These are phyloP conservation scores for Glyptemys insculpta DNA, from an alignment of 2,797 vertebrate genomes.

Conservation along the genomic window DNA sequence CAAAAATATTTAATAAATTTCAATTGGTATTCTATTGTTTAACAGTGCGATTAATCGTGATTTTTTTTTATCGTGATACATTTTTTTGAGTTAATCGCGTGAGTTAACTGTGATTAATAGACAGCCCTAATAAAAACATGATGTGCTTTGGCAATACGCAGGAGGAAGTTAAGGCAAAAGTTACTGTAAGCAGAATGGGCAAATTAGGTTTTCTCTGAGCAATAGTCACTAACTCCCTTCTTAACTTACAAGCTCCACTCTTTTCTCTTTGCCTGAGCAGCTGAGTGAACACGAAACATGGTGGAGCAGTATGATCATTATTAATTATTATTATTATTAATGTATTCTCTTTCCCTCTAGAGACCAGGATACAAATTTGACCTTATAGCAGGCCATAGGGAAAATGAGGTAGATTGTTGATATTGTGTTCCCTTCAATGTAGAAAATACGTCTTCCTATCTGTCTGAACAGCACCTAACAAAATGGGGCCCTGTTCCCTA, in stretches of 20 bases:
- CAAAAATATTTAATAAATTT: too few species aligned
- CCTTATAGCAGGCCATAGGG: neutral
- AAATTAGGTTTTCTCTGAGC: neutral
- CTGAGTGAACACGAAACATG: rapidly evolving
- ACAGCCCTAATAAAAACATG: too few species aligned
- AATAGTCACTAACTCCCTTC: neutral
- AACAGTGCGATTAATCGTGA: too few species aligned
- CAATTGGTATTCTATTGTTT: too few species aligned
- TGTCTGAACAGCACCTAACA: neutral
- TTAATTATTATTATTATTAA: neutral
- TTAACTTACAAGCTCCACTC: neutral
- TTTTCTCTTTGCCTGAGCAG: neutral
- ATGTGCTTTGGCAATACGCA: rapidly evolving
- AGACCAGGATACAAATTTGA: neutral
- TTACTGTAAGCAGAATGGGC: rapidly evolving
- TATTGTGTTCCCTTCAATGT: rapidly evolving
- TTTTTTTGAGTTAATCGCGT: too few species aligned
- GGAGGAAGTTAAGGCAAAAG: neutral
- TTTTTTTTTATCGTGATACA: too few species aligned
- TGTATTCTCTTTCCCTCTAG: neutral
- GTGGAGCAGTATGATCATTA: neutral
- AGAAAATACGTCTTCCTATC: neutral
- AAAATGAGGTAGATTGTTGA: neutral
- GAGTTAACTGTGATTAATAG: too few species aligned
- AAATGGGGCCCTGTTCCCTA: neutral